phyloP scores from a whole-genome alignment of 1,140 invertebrate species.

The Drosophila truncata region DNA sequence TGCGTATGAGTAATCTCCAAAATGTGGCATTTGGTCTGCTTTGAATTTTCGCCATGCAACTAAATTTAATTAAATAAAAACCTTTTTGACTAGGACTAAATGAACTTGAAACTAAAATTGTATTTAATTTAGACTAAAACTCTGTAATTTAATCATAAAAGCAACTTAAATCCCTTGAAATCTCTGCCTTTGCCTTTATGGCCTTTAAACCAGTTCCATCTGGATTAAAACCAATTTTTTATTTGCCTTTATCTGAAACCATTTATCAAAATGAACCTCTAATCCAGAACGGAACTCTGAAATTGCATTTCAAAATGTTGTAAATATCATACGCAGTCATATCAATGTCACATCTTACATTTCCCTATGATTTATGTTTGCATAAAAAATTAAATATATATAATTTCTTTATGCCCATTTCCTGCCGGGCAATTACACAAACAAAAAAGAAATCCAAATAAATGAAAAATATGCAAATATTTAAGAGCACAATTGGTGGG shows the following conservation, averaged over 20 bases:
- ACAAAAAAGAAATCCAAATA: slow-evolving; percentile 42
- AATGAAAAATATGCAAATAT: slow-evolving; percentile 74
- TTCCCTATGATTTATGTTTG: slow-evolving; percentile 56
- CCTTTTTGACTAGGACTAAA: background rate
- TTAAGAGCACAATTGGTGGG: slow-evolving; percentile 20
- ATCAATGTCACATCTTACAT: slow-evolving; percentile 54
- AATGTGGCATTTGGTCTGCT: slow-evolving; percentile 9
- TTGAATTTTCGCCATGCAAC: background rate
- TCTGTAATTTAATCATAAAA: background rate
- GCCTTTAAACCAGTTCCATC: background rate
- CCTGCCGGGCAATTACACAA: slow-evolving; percentile 58
- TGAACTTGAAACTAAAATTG: background rate
- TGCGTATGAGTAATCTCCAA: slow-evolving; percentile 54
- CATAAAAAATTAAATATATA: slow-evolving; percentile 52
- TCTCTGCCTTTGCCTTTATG: background rate
- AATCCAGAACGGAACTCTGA: slow-evolving; percentile 46
- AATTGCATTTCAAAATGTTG: slow-evolving; percentile 23
- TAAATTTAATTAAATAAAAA: slow-evolving; percentile 22
- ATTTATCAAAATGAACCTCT: slow-evolving; percentile 23
- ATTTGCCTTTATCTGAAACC: background rate
- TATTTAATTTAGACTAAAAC: background rate
- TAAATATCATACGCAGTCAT: slow-evolving; percentile 20
- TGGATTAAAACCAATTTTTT: slow-evolving; percentile 6
- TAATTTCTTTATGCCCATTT: slow-evolving; percentile 61
- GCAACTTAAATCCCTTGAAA: background rate